Evolutionary conservation across 2,113 vertebrate species (phyloP), one percentile per base, ranked within the genome.

Genomic region (Dromiciops gliroides): DNA sequence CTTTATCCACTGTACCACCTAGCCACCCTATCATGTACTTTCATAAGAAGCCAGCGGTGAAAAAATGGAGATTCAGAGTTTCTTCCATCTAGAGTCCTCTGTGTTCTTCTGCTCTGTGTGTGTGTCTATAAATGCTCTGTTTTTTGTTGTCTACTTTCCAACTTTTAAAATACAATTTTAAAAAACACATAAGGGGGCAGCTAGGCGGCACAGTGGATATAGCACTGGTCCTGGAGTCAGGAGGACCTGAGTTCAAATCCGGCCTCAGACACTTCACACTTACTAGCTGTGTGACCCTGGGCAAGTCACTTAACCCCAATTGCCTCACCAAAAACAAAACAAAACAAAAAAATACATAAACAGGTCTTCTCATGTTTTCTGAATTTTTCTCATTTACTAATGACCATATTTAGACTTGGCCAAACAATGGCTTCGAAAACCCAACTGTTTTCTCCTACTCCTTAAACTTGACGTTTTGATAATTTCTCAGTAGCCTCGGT

Each of bases 391-490:
- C 6, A 44, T 83, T 83, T 23, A 19, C 67, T 44, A 22, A 75
- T 44, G 16, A 24, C 89, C 12, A n/a, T 53, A 94, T 96, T 94
- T 93, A 48, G 22, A 94, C 67, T 89, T 37, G 75, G 6, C 89
- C 50, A 96, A 50, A 37, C 1, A 91, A 48, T 31, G 48, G 89
- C 90, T n/a, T 90, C 92, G 48, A 24, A 89, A 51, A 11, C 89
- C 23, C 50, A 44, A 91, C 91, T 93, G n/a, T 44, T 75, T 31
- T 75, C 26, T 28, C 50, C 10, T 50, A 2, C n/a, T 92, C 16
- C 51, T 31, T 50, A 25, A 44, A 48, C 56, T 92, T 0, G 47
- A 88, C 12, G n/a, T 37, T 52, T 89, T 23, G 92, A 51, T 23
- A 24, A 0, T 7, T 3, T 37, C 24, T 19, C 50, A 48, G 37